Conservation (phyloP, 2,888 invertebrate genomes). For the Nycteola revayana region DNA sequence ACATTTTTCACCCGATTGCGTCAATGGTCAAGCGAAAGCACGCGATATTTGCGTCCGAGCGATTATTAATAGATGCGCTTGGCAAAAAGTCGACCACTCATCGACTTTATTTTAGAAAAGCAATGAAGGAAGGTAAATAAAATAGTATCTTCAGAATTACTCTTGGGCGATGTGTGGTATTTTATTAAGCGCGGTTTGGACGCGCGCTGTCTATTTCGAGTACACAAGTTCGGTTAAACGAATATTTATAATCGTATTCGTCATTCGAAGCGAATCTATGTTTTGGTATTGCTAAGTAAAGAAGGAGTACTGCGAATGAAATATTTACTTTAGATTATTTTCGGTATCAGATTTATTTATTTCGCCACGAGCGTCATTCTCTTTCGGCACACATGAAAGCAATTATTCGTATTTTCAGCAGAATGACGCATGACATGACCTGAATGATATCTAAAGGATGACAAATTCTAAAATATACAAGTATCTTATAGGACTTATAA, state of each 20-base stretch:
- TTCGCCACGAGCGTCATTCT: slow-evolving; percentile 61
- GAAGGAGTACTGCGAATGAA: slow-evolving; percentile 54
- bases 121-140: slow-evolving; percentile 72
- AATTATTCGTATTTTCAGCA: slow-evolving; percentile 63
- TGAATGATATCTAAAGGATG: slow-evolving; percentile 52
- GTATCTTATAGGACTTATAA: too few species aligned
- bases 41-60: slow-evolving; percentile 75
- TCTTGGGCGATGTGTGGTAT: slow-evolving; percentile 51
- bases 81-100: slow-evolving; percentile 71
- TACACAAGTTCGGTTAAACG: slow-evolving; percentile 47
- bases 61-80: slow-evolving; percentile 72
- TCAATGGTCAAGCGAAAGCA: slow-evolving; percentile 71
- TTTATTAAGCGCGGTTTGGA: slow-evolving; percentile 57
- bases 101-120: slow-evolving; percentile 72
- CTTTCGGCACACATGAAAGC: slow-evolving; percentile 69
- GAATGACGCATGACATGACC: slow-evolving; percentile 69
- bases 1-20: slow-evolving; percentile 77
- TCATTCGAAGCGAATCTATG: slow-evolving; percentile 61
- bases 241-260: slow-evolving; percentile 73
- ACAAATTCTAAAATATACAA: slow-evolving; percentile 42
- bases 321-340: slow-evolving; percentile 74
- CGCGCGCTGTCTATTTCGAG: slow-evolving; percentile 56
- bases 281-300: slow-evolving; percentile 70
- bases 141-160: slow-evolving; percentile 62
- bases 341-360: slow-evolving; percentile 62